Percentiles rank a stretch among this genome's conserved stretches.
Conservation (phyloP, 2,797 vertebrate species). For the Synaphobranchus kaupii region DNA sequence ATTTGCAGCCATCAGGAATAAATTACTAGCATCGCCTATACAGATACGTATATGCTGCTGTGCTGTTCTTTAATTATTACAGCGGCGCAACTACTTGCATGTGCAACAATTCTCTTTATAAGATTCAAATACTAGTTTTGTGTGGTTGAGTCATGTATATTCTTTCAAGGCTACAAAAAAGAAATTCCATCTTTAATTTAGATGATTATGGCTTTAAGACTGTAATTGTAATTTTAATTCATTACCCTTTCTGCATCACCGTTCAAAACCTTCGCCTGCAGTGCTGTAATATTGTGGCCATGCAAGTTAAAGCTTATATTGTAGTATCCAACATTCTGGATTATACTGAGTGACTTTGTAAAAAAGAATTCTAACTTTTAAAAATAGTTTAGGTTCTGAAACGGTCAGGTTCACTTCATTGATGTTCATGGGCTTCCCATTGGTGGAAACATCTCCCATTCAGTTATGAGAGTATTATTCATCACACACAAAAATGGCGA, state of each 20-base stretch:
- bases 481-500: background rate
- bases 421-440: background rate
- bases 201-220: background rate
- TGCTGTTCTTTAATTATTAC: conserved; percentile 30
- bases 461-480: background rate
- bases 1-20: conserved; percentile 40
- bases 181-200: background rate
- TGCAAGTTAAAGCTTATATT: background rate
- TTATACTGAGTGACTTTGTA: conserved; percentile 5
- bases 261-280: background rate
- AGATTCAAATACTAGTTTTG: background rate
- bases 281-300: background rate
- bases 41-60: conserved; percentile 5
- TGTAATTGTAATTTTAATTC: conserved; percentile 2
- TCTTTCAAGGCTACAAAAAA: background rate
- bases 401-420: background rate
- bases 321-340: background rate
- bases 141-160: background rate
- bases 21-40: conserved; percentile 29
- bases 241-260: background rate
- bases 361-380: background rate
- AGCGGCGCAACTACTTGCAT: conserved; percentile 4
- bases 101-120: background rate
- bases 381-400: background rate
- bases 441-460: background rate